Base-by-base conservation (phyloP, 2,797 vertebrate genomes). In the Naso thynnoides region DNA sequence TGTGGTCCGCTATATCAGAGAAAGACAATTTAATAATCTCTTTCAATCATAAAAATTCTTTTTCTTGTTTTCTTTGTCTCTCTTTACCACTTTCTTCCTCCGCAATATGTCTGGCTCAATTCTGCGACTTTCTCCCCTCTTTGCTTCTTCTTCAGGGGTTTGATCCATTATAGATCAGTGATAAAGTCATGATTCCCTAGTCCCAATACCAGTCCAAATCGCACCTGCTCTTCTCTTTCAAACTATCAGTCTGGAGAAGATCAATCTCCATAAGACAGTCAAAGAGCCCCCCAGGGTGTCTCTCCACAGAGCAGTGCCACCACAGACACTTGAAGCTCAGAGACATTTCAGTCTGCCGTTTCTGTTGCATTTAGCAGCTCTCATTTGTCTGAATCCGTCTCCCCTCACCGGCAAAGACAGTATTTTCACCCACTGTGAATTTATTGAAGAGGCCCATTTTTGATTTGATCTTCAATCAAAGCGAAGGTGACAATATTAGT, bases 391-490 rank as follows among this genome's bases (percentile, higher is more conserved):
- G 69, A 70, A 79, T 74, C 47, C 3, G 1, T 65, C 70, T 76
- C 55, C 61, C 19, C 47, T 70, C 72, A 4, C 58, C 33, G 75
- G 36, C 16, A 15, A 68, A 67, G 67, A 78, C 70, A 52, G 48
- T 66, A 36, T 83, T 77, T 83, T 78, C 64, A 55, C 52, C 53
- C 58, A 18, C 27, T 61, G 47, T 76, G 73, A 76, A 81, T 78
- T 76, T 62, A 85, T 67, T 68, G 68, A 57, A 56, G 70, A 75
- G 21, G 45, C 80, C 26, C 21, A 0, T 56, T 73, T 78, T 68
- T 72, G 41, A 82, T 84, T 79, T 75, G 70, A 88, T 90, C 85
- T 88, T 81, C 84, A 81, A 89, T 92, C 84, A 86, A 86, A 91
- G 84, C 19, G 4, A 69, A 86, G 83, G 74, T 67, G 86, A 87